These are phyloP conservation scores for Nycticebus coucang DNA, from an alignment of 2,113 vertebrate species.

Conservation along the genomic window DNA sequence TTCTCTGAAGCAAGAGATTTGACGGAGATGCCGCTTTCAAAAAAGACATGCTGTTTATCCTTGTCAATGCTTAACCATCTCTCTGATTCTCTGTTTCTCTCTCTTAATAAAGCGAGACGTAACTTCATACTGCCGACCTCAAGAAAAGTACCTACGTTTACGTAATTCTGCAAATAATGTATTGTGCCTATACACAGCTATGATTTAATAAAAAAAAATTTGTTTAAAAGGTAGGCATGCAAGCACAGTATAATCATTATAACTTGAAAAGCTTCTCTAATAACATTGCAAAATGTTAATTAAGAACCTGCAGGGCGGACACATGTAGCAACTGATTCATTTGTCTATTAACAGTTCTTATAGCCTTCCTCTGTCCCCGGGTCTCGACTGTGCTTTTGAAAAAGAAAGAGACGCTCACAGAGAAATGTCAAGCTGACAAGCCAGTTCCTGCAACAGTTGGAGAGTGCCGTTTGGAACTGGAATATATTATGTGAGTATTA, in stretches of 20 bases:
- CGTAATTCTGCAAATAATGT: background rate
- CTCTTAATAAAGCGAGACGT: background rate
- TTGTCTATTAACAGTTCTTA: conserved; percentile 14
- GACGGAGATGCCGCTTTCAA: background rate
- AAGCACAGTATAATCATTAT: conserved; percentile 6
- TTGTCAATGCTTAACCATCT: background rate
- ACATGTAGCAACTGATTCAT: conserved; percentile 7
- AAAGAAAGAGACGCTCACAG: conserved; percentile 37
- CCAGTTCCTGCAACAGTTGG: background rate
- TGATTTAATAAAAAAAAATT: too few species aligned
- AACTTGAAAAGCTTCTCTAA: conserved; percentile 65
- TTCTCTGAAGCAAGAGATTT: background rate
- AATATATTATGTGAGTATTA: background rate
- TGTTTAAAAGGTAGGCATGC: background rate
- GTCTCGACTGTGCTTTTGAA: conserved; percentile 10
- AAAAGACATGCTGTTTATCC: background rate
- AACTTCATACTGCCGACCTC: background rate
- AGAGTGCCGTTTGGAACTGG: conserved; percentile 11
- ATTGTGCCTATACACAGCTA: too few species aligned
- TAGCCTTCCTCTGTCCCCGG: background rate
- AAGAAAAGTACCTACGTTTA: conserved; percentile 22
- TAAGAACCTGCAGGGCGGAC: background rate
- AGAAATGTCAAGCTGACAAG: background rate
- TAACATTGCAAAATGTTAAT: background rate
- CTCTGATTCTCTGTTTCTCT: background rate